Conservation (phyloP, 2,113 vertebrate genomes). For the Microcebus tavaratra region DNA sequence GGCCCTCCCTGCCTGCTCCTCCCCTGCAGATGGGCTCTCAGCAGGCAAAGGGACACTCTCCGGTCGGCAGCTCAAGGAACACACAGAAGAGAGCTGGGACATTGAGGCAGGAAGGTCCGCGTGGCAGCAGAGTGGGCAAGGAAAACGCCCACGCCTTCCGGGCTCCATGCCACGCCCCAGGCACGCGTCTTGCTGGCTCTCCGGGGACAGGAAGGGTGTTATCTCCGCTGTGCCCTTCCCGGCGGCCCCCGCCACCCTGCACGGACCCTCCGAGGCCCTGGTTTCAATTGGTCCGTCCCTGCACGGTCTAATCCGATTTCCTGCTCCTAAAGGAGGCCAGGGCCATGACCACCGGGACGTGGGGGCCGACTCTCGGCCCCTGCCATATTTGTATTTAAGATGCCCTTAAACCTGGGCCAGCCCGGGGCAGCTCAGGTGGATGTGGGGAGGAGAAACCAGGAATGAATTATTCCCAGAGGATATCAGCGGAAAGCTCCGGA, state of each 20-base stretch:
- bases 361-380: not conserved
- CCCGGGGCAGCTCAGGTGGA: not conserved
- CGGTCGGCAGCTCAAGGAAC: fast-evolving
- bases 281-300: conserved; percentile 43
- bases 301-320: conserved; percentile 67
- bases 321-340: not conserved
- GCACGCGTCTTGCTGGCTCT: fast-evolving
- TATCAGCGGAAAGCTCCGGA: not conserved
- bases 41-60: not conserved
- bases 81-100: not conserved
- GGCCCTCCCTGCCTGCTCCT: not conserved
- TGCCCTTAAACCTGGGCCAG: conserved; percentile 35
- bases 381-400: conserved; percentile 50
- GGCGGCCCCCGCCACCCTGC: not conserved
- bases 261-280: not conserved
- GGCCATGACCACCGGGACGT: not conserved
- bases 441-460: not conserved
- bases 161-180: fast-evolving
- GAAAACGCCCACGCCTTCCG: too few relatives aligned
- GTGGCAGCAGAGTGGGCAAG: not conserved
- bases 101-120: fast-evolving
- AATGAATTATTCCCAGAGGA: not conserved
- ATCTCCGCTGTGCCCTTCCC: fast-evolving
- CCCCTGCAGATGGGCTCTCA: fast-evolving
- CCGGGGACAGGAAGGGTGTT: not conserved